Base-by-base conservation (phyloP, 2,888 invertebrate species). In the Dorcus parallelipipedus region DNA sequence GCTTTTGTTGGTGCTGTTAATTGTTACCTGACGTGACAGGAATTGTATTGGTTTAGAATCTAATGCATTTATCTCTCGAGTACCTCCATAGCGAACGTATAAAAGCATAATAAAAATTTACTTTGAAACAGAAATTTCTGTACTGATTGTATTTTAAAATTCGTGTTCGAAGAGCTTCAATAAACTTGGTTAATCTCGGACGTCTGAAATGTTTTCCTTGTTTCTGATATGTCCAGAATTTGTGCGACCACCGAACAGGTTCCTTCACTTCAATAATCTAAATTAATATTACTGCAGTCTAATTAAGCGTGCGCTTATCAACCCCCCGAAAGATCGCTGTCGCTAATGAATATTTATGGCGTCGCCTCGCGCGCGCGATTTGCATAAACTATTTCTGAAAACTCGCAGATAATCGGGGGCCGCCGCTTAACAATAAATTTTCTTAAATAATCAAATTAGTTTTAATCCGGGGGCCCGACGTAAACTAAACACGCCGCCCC, bases 281-380 rank as follows among this genome's bases (percentile, higher is more conserved):
- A 70, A 69, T 71, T 70, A 68, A 67, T 68, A 71, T 70, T 66
- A 69, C 67, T 69, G 67, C 54, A 64, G 63, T 64, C 68, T 71
- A 73, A 73, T 73, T 73, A 73, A 71, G 64, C 63, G 69, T 56
- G 6, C 26, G 62, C 64, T 71, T 73, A 71, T 72, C 71, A 68
- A 66, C 68, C 69, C 69, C 20, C 65, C 66, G 67, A 64, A 63
- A 56, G 38, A 49, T 49, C 23, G 26, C 26, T 33, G 50, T 49
- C 54, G 54, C 48, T 54, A 42, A 56, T 56, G 55, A 50, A 56
- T 50, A 56, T 56, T 56, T 50, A 56, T 56, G 50, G 20, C 42
- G 33, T 50, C 26, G 38, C 17, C 42, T 14, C 41, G 33, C 47
- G 33, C 20, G 9, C 4, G 17, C 41, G 45, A 45, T 45, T 45